Evolutionary conservation across 2,113 vertebrate species (phyloP).

Genomic region (Crocuta crocuta): DNA sequence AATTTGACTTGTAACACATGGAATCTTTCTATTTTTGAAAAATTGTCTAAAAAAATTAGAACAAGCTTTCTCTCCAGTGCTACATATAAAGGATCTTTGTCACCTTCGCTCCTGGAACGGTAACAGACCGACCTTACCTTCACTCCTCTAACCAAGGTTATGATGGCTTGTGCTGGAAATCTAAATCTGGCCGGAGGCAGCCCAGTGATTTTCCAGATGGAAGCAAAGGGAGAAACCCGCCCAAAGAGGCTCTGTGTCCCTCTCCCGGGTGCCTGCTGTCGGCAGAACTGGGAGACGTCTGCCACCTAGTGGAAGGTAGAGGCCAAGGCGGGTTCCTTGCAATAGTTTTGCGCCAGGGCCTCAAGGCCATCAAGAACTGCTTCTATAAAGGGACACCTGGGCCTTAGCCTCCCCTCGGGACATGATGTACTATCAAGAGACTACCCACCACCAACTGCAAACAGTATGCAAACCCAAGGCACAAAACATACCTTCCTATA

Average conservation of each 20-base stretch:
- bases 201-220: conserved; percentile 72
- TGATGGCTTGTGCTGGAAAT: conserved; percentile 51
- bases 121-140: conserved; percentile 32
- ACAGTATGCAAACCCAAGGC: neutral
- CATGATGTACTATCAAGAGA: neutral
- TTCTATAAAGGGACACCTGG: neutral
- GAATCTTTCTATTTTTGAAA: conserved; percentile 40
- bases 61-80: conserved; percentile 39
- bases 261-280: fast-evolving
- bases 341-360: no score
- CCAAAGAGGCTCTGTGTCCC: fast-evolving
- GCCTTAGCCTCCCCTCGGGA: neutral
- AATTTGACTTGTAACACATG: conserved; percentile 16
- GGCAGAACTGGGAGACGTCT: conserved; percentile 37
- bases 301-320: conserved; percentile 71
- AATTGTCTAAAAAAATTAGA: conserved; percentile 2
- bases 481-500: neutral
- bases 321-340: neutral
- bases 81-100: conserved; percentile 53
- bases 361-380: fast-evolving
- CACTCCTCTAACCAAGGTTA: conserved; percentile 46
- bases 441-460: neutral
- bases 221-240: neutral
- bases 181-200: conserved; percentile 57
- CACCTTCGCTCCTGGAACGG: conserved; percentile 17